A percentile compares a stretch with the other conserved stretches of the same genome.
Evolutionary conservation across 2,113 vertebrate species (phyloP).

Genomic region (Trichechus manatus): DNA sequence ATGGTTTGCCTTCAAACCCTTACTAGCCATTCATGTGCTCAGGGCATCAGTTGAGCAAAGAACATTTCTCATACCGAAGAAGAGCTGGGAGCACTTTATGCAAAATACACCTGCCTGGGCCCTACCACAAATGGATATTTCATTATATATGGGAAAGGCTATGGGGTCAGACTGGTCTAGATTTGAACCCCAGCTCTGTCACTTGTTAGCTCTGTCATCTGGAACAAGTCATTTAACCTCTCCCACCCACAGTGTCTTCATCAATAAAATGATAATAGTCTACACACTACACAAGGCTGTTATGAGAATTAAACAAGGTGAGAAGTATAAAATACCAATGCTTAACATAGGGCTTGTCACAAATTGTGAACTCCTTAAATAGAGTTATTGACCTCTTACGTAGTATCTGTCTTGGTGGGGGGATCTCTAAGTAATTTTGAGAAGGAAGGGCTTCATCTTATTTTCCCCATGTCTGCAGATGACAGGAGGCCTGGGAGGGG

Average conservation of each 20-base stretch:
- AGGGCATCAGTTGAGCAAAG: background rate
- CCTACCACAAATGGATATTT: background rate
- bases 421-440: background rate
- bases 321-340: background rate
- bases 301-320: background rate
- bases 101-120: background rate
- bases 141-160: background rate
- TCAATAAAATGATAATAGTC: background rate
- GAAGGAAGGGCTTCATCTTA: background rate
- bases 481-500: accelerated
- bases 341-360: background rate
- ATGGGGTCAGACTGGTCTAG: background rate
- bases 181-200: background rate
- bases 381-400: background rate
- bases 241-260: background rate
- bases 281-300: background rate
- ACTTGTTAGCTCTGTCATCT: background rate
- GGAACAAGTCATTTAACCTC: background rate
- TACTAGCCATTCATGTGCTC: background rate
- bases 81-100: background rate
- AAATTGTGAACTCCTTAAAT: background rate
- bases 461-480: background rate
- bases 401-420: background rate
- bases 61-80: background rate
- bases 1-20: background rate